A percentile compares a stretch with the other conserved stretches of the same genome.
These are phyloP conservation scores for Kobus ellipsiprymnus DNA, from an alignment of 2,113 vertebrate genomes.

Conservation along the genomic window DNA sequence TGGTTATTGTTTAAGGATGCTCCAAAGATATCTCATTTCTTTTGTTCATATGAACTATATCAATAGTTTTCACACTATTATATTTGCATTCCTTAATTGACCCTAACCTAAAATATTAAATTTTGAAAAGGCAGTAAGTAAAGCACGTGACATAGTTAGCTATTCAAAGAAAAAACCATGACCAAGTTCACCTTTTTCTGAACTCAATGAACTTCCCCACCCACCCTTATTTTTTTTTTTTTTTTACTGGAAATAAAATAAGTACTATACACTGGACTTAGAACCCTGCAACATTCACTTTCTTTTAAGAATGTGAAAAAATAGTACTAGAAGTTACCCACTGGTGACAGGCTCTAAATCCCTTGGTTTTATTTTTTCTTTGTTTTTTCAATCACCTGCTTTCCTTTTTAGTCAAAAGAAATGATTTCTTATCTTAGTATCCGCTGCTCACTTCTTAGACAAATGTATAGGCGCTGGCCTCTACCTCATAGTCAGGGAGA, in stretches of 20 bases:
- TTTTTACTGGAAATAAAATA: slow-evolving; percentile 6
- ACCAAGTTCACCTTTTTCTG: background rate
- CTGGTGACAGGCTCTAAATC: background rate
- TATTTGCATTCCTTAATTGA: background rate
- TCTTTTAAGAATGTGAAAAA: slow-evolving; percentile 2
- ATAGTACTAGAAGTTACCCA: background rate
- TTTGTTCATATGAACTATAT: background rate
- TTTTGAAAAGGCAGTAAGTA: background rate
- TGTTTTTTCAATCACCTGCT: background rate
- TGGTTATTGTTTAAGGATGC: background rate
- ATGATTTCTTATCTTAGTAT: background rate
- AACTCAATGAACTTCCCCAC: background rate
- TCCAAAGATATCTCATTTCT: background rate
- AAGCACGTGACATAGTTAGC: background rate
- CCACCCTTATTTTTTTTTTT: background rate
- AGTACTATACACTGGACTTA: background rate
- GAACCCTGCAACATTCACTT: background rate
- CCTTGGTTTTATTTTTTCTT: background rate
- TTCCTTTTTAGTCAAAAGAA: background rate
- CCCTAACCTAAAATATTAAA: background rate
- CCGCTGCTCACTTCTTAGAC: background rate
- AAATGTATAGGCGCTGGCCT: background rate
- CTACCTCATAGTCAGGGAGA: background rate
- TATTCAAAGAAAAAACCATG: background rate
- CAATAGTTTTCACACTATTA: background rate